A percentile compares a stretch with the other conserved stretches of the same genome.
These are phyloP conservation scores for Rhagium mordax DNA, from an alignment of 2,888 invertebrate species.

Conservation along the genomic window DNA sequence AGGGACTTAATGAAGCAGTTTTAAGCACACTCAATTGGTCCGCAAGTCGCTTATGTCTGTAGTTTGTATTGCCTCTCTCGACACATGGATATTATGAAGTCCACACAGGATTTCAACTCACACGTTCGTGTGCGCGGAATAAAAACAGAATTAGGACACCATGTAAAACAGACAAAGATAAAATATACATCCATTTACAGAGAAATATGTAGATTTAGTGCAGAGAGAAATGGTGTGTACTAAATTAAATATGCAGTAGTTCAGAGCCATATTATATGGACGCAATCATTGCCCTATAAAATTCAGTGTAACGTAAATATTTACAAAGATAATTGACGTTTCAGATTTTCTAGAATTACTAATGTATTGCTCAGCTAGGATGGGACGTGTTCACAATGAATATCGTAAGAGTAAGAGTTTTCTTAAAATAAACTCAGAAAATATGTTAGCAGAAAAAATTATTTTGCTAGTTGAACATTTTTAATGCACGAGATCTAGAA, in stretches of 20 bases:
- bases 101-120: neutral
- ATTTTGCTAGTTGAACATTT: too few species aligned
- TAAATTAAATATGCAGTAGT: conserved; percentile 23
- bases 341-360: neutral
- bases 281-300: conserved; percentile 1
- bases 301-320: neutral
- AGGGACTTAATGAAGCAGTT: conserved; percentile 56
- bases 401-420: too few species aligned
- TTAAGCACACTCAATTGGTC: conserved; percentile 53
- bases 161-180: neutral
- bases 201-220: conserved; percentile 19
- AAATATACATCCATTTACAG: conserved; percentile 8
- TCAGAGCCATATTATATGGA: neutral
- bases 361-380: too few species aligned
- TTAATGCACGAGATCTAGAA: too few species aligned
- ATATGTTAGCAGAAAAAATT: too few species aligned
- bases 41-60: conserved; percentile 36
- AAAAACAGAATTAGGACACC: neutral
- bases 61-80: conserved; percentile 42
- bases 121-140: neutral
- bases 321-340: neutral
- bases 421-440: too few species aligned
- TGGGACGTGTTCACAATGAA: too few species aligned
- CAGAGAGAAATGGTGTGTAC: conserved; percentile 31
- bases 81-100: conserved; percentile 34